Base-by-base conservation (phyloP, 2,797 vertebrate species). In the Hapalemur alaotrensis region DNA sequence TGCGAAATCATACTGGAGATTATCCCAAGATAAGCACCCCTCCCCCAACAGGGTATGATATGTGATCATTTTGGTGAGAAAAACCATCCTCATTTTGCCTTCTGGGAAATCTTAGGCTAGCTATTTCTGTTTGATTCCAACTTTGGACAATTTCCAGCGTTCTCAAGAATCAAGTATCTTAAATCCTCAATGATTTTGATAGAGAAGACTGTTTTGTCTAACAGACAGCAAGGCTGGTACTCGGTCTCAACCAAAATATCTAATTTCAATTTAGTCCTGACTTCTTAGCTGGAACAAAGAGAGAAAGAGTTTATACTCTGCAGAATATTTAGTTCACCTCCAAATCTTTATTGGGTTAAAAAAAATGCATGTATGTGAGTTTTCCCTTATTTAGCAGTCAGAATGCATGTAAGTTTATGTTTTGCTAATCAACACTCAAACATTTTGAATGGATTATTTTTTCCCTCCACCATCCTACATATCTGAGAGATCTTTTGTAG, bases 401-500 rank as follows among this genome's bases (percentile, higher is more conserved):
- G 81, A 95, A 91, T 94, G 67, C 32, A 13, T n/a, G 35, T 30
- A 54, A 46, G 63, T 95, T 82, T 69, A 83, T 95, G 75, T n/a
- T 83, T 93, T 94, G 78, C 57, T 93, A 95, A 96, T 94, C 48
- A 97, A 83, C 81, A 92, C 30, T 41, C 90, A 96, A 95, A 63
- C 48, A 57, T 97, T 96, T 96, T 63, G 90, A 97, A 54, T 72
- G 54, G 48, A 32, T 90, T 63, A 67, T 78, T 28, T 93, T 93
- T 93, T 25, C 0, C 43, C 84, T 93, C 89, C 7, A 18, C 52
- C 43, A 76, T 92, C 79, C 65, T 79, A 14, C 41, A 7, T 80
- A 82, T 90, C 87, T 96, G 93, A 81, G 95, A 97, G 94, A 97
- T 97, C 88, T 92, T 95, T 98, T 93, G 93, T 87, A 92, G 98